phyloP scores from a whole-genome alignment of 2,888 invertebrate species.

The Tiphia femorata region DNA sequence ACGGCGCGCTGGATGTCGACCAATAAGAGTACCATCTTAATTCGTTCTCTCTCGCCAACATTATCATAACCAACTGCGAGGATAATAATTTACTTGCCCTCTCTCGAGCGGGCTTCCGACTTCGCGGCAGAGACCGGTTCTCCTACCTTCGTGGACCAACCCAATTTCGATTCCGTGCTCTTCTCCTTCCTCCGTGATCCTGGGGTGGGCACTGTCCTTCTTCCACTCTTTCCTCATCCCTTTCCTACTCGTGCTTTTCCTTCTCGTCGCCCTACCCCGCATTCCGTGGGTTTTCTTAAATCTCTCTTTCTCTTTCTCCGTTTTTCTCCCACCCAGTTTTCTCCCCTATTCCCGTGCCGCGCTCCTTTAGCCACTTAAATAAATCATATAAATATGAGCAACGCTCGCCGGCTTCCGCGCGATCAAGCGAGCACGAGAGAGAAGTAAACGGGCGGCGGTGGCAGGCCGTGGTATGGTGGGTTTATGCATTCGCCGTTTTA shows the following conservation, averaged over 20 bases:
- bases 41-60: constrained; percentile 39
- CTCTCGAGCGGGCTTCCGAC: no score
- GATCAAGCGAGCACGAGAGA: constrained; percentile 6
- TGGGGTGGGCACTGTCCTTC: no score
- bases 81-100: constrained; percentile 53
- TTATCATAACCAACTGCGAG: constrained; percentile 53
- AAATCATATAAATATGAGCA: constrained; percentile 64
- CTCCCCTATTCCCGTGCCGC: constrained; percentile 18
- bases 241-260: constrained; percentile 27
- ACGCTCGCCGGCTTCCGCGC: constrained; percentile 38
- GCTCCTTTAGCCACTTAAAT: constrained; percentile 48
- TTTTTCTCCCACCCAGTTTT: constrained; percentile 14
- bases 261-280: constrained; percentile 6
- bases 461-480: constrained; percentile 8
- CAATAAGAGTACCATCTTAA: constrained; percentile 42
- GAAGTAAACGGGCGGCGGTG: constrained; percentile 4
- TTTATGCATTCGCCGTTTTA: constrained; percentile 65
- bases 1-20: constrained; percentile 1
- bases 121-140: no score
- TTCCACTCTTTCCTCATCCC: not conserved
- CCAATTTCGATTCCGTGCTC: no score
- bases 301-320: not conserved
- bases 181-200: no score
- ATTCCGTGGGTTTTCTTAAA: not conserved
- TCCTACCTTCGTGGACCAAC: constrained; percentile 12